Evolutionary conservation across 2,888 invertebrate genomes (phyloP).

Genomic region (Tipula confusa): DNA sequence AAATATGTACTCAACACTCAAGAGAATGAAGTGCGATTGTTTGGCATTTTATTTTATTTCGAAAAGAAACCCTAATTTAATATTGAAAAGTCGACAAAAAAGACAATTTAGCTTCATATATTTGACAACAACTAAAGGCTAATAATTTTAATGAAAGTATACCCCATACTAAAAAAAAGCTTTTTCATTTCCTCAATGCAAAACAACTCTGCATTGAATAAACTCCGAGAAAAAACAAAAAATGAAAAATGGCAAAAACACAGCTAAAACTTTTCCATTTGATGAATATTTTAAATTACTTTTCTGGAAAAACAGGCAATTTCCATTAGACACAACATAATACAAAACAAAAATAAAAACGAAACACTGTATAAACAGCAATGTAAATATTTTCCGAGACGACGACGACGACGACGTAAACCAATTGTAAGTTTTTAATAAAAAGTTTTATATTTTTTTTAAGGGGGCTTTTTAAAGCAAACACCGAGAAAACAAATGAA

Average conservation of each 20-base stretch:
- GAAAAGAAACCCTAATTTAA: not conserved
- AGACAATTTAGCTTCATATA: not conserved
- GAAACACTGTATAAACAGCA: not conserved
- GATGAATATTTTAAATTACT: not conserved
- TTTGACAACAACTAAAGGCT: too few species aligned
- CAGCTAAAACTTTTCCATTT: not conserved
- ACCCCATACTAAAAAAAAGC: not conserved
- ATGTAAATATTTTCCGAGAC: not conserved
- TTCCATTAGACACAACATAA: not conserved
- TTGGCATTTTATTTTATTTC: not conserved
- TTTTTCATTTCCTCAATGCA: not conserved
- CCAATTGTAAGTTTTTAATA: not conserved
- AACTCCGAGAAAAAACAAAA: not conserved
- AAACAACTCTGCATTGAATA: not conserved
- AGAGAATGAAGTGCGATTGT: not conserved
- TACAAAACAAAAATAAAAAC: not conserved
- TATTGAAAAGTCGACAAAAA: not conserved
- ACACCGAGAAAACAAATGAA: too few species aligned
- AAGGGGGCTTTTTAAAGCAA: too few species aligned
- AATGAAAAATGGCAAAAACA: too few species aligned
- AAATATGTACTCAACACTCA: not conserved
- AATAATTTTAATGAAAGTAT: not conserved
- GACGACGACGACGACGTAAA: not conserved
- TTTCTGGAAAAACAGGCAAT: conserved; percentile 3
- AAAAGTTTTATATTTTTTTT: not conserved